Evolutionary conservation across 2,113 vertebrate species (phyloP), one percentile per base, ranked within the genome.

Genomic region (Puntigrus tetrazona): DNA sequence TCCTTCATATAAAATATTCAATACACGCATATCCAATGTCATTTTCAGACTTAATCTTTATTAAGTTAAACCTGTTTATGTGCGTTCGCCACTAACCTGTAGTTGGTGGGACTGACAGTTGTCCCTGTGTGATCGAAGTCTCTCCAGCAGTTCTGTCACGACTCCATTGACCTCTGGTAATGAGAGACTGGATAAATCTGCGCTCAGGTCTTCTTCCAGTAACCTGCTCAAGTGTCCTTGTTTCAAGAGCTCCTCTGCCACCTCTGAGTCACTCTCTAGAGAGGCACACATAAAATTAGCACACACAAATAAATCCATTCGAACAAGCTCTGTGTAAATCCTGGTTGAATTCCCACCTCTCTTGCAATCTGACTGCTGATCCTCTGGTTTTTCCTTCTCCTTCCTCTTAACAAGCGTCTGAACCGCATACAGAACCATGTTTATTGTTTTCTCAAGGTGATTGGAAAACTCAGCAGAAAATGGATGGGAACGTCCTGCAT

Each of bases 381-480:
- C 88, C 8, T 45, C 77, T 11, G 88, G 83, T n/a, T 91, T 87
- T 67, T 90, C 89, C 27, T 38, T 90, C 77, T 95, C 88, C 22
- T 87, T 93, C 83, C 93, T 96, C 90, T 96, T 96, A 55, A 95
- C 91, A 22, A 99, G 92, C 29, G 89, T 95, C 93, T 99, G 98
- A 20, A 98, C 93, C 5, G 95, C 95, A 93, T 92, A 96, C 57
- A 99, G 94, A 83, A 98, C 91, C 4, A 89, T 89, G 84, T 3
- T 96, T 89, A 99, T 96, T 89, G 93, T 93, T 2, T 88, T 85
- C 92, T 99, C 97, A 86, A 98, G 87, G 86, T 96, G 93, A 20
- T 92, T 90, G 2, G 96, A 96, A 92, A 98, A 97, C 79, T 94
- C 93, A 0, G 93, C 89, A 27, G 93, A 88, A 90, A 96, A 97